Base-by-base conservation (phyloP, 2,113 vertebrate genomes). In the Spea bombifrons region DNA sequence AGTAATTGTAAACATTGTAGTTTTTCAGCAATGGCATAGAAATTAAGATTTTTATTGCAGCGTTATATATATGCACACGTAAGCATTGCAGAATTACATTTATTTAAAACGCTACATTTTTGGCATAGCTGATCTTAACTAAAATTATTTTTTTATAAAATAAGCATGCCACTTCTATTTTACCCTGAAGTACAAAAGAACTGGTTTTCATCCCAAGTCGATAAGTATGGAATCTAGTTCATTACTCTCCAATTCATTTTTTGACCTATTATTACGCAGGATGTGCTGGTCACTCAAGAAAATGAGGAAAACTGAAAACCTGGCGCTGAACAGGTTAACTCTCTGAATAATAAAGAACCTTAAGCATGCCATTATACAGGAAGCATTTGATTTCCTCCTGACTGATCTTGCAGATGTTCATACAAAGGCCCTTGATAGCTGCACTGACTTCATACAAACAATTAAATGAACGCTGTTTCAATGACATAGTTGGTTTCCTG, bases 161-260 rank as follows among this genome's bases (percentile, higher is more conserved):
- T 30, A 30, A 30, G 30, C 30, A 30, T 30, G 30, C 30, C 30
- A 30, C 30, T 30, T 30, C 30, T 30, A 30, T 30, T 30, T 30
- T 30, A 30, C 30, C 30, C 30, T 30, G 30, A 30, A 30, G 30
- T 30, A 30, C 61, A 52, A 16, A 59, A 70, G 61, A 78, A 78
- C 69, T 78, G 72, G 76, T 65, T 78, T 78, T 43, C 50, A 64
- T 78, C 76, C 76, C 76, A 55, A 52, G 69, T 66, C 66, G 61
- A 78, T 71, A 61, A 71, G 59, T n/a, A 72, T n/a, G 72, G 44
- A 65, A 78, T 71, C 59, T 78, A 78, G 69, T 72, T 78, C 76
- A 78, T n/a, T 64, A 52, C 43, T 63, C 45, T 63, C 59, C 47
- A 49, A 49, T 13, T 4, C n/a, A 66, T 45, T 30, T 30, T 30